Percentiles rank a stretch among this genome's conserved stretches.
These are phyloP conservation scores for Cybosia mesomella DNA, from an alignment of 2,888 invertebrate genomes.

Conservation along the genomic window DNA sequence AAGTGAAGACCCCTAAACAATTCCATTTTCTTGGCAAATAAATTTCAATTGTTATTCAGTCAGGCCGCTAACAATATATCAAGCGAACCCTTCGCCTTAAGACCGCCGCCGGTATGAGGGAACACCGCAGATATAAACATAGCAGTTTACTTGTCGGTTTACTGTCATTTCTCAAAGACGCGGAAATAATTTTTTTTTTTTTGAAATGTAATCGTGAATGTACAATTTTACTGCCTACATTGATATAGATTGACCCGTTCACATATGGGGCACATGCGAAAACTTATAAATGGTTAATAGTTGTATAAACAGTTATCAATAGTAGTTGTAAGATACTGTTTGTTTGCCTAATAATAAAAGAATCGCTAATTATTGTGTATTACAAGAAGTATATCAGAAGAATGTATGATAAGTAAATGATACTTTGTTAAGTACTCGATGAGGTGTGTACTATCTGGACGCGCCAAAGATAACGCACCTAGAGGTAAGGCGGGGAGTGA, in stretches of 20 bases:
- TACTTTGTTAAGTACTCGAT: too few species aligned
- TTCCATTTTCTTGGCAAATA: conserved; percentile 18
- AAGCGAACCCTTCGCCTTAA: conserved; percentile 9
- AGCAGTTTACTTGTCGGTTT: conserved; percentile 12
- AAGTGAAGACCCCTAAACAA: conserved; percentile 7
- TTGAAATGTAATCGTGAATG: background rate
- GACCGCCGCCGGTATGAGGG: background rate
- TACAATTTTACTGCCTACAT: background rate
- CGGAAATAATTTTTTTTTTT: background rate
- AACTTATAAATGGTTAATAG: too few species aligned
- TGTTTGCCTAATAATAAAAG: too few species aligned
- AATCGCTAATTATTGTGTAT: too few species aligned
- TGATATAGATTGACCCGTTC: background rate
- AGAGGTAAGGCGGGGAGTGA: too few species aligned
- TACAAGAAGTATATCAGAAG: too few species aligned
- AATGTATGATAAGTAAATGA: too few species aligned
- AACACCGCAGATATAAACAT: conserved; percentile 7
- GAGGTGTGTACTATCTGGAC: too few species aligned
- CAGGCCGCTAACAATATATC: conserved; percentile 17
- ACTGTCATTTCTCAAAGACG: conserved; percentile 1
- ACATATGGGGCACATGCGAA: background rate
- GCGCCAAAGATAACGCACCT: too few species aligned
- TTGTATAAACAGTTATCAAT: too few species aligned
- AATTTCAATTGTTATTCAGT: conserved; percentile 13
- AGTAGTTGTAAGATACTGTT: too few species aligned